phyloP scores from a whole-genome alignment of 2,113 vertebrate species.

The Pogonocichla stellata region DNA sequence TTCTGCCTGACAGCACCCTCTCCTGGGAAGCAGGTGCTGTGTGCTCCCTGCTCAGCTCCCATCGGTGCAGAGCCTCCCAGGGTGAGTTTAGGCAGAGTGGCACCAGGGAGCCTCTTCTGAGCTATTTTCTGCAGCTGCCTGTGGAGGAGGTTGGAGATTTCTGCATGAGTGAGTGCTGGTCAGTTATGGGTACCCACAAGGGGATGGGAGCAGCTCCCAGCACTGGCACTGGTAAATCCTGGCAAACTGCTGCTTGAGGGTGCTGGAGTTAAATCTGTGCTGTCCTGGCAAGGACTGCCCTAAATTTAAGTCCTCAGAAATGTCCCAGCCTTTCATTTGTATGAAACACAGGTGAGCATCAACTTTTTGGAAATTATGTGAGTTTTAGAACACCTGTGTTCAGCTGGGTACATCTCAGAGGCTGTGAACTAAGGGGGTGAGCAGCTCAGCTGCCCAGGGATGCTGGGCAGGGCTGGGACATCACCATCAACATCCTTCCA shows the following conservation, averaged over 20 bases:
- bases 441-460: too few species aligned
- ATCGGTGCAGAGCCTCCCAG: neutral
- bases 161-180: neutral
- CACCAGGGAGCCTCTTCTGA: neutral
- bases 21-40: neutral
- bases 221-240: neutral
- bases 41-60: neutral
- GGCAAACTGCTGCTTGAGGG: neutral
- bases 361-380: rapidly evolving
- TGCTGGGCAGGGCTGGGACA: neutral
- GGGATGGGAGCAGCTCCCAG: neutral
- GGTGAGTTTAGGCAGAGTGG: neutral
- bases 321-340: neutral
- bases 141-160: neutral
- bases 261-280: neutral
- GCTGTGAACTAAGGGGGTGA: too few species aligned
- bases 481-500: neutral
- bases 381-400: rapidly evolving
- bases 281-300: neutral
- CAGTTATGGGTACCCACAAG: neutral
- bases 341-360: neutral
- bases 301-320: neutral
- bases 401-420: neutral
- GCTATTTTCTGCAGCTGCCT: neutral
- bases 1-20: conserved; percentile 61